These are phyloP conservation scores for Ia io DNA, from an alignment of 2,113 vertebrate genomes.

Conservation along the genomic window DNA sequence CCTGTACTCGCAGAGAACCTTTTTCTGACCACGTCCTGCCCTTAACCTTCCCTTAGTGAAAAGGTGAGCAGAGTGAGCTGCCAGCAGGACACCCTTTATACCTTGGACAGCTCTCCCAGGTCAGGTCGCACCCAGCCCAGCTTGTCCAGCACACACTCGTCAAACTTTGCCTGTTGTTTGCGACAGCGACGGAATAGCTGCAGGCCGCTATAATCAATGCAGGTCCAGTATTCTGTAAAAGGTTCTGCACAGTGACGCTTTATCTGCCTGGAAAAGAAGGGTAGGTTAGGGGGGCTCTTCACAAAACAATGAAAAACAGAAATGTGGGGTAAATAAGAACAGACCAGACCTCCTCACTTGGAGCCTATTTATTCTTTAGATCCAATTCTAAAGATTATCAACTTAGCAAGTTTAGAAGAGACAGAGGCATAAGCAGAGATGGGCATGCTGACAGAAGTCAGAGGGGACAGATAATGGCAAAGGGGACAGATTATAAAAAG, in stretches of 20 bases:
- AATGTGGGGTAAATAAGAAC: neutral
- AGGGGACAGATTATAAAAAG: neutral
- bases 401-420: neutral
- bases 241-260: conserved; percentile 93
- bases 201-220: conserved; percentile 88
- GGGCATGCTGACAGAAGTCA: neutral
- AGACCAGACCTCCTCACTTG: neutral
- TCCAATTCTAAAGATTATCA: neutral
- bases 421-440: neutral
- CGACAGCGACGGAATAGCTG: conserved; percentile 89
- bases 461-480: neutral
- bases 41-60: neutral
- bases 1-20: neutral
- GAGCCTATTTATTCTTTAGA: neutral
- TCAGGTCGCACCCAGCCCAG: conserved; percentile 95
- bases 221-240: conserved; percentile 97
- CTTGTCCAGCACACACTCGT: conserved; percentile 94
- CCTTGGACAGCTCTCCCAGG: conserved; percentile 96
- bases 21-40: neutral
- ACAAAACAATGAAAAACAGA: neutral
- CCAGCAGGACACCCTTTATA: conserved; percentile 76
- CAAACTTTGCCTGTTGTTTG: conserved; percentile 91
- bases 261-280: conserved; percentile 86
- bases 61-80: neutral
- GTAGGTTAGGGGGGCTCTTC: neutral